These are phyloP conservation scores for Aleiodes leptofemur DNA, from an alignment of 2,888 invertebrate species.

Conservation along the genomic window DNA sequence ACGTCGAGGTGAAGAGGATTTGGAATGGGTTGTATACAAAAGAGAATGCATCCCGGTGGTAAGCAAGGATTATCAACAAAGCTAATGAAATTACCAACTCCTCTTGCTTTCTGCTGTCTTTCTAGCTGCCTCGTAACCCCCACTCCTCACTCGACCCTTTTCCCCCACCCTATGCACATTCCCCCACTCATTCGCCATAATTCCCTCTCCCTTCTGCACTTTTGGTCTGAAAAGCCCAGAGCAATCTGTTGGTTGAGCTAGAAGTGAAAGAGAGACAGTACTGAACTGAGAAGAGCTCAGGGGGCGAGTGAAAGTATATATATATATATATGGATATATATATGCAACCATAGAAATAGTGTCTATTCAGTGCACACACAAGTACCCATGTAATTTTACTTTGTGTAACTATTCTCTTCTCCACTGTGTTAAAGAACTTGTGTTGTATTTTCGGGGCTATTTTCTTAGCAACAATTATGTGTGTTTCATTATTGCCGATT, in stretches of 20 bases:
- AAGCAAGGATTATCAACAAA: slow-evolving; percentile 51
- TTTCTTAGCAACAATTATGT: too few relatives aligned
- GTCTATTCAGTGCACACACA: too few relatives aligned
- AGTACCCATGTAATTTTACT: too few relatives aligned
- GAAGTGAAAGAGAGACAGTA: slow-evolving; percentile 4
- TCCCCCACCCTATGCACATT: not conserved
- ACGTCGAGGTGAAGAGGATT: slow-evolving; percentile 34
- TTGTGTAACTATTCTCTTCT: too few relatives aligned
- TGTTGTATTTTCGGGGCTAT: too few relatives aligned
- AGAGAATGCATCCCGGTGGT: slow-evolving; percentile 32
- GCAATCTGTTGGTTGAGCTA: slow-evolving; percentile 14
- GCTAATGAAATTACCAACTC: slow-evolving; percentile 55
- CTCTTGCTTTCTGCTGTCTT: slow-evolving; percentile 36
- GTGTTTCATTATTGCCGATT: too few relatives aligned
- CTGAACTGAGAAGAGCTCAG: not conserved
- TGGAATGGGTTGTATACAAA: slow-evolving; percentile 24
- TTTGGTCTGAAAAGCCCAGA: not conserved
- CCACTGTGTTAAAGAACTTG: too few relatives aligned
- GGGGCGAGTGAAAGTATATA: not conserved
- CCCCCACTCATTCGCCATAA: slow-evolving; percentile 12
- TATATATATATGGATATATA: too few relatives aligned
- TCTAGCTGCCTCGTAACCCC: slow-evolving; percentile 18
- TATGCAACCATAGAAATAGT: too few relatives aligned
- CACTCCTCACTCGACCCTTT: slow-evolving; percentile 5
- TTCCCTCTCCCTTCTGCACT: not conserved